Conservation (phyloP, 2,113 vertebrate genomes). For the Apodemus sylvaticus region DNA sequence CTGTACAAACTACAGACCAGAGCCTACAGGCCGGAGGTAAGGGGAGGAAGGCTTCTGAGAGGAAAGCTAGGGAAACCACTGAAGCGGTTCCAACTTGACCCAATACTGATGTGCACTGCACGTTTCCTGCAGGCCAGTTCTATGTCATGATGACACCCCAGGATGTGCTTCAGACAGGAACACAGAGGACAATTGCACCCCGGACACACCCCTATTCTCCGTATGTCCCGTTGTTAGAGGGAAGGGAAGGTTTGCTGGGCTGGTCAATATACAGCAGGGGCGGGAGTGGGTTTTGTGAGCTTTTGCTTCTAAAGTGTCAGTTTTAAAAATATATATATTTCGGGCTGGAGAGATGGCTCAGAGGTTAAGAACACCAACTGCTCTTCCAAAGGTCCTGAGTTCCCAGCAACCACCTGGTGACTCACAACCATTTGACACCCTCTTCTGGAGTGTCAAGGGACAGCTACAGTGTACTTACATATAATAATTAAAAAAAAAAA, state of each 20-base stretch:
- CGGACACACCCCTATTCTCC: constrained; percentile 90
- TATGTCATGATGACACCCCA: constrained; percentile 95
- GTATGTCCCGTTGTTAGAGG: constrained; percentile 81
- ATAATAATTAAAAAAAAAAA: too few relatives aligned
- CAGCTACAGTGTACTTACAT: too few relatives aligned
- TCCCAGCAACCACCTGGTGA: too few relatives aligned
- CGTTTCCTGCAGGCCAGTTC: constrained; percentile 87
- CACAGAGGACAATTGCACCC: constrained; percentile 89
- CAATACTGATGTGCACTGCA: background rate
- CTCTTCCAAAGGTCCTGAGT: too few relatives aligned
- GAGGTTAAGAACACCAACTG: too few relatives aligned
- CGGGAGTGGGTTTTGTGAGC: background rate
- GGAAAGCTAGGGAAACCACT: constrained; percentile 29
- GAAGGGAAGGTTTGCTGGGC: background rate
- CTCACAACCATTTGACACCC: too few relatives aligned
- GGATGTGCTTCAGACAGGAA: constrained; percentile 91
- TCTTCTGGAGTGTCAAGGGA: too few relatives aligned
- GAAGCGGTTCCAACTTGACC: background rate
- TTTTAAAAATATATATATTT: background rate
- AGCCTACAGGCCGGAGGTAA: constrained; percentile 90
- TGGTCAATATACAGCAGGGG: background rate
- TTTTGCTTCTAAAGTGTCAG: background rate
- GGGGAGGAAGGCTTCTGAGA: constrained; percentile 72
- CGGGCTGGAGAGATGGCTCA: too few relatives aligned
- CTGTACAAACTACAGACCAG: constrained; percentile 91